Evolutionary conservation across 1,140 invertebrate genomes (phyloP), one percentile per base, ranked within the genome.

Genomic region (Drosophila fuyamai): DNA sequence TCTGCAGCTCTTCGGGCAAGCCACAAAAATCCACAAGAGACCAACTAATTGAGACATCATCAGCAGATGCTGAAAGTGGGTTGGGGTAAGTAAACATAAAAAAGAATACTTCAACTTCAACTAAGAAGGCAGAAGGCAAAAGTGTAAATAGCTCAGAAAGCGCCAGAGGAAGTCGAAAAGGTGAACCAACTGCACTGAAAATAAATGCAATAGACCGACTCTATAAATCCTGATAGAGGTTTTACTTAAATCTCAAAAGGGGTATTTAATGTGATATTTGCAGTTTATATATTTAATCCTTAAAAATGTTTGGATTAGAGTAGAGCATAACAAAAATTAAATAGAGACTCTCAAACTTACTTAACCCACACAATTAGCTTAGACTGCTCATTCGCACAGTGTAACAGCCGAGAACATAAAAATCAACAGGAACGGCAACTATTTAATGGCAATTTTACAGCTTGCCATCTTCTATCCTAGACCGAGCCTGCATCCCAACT

Each of bases 391-490:
- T 51, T 60, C 3, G 10, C 36, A 36, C 8, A 66, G 47, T 66
- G 65, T 46, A 40, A 36, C 8, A n/a, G 7, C 13, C 1, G 18
- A 53, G 14, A 32, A 59, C 83, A 89, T 89, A 83, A 88, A 76
- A 88, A 88, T 88, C 83, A 88, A 58, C 51, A 71, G 66, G 67
- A 71, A 56, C 51, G 68, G 83, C 84, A 89, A 88, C 83, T 89
- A 88, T 88, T 88, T 89, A 89, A 88, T 88, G 66, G 80, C 83
- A 79, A 83, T 88, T 88, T 88, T 88, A 88, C 79, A 79, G 73
- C 84, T 51, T 76, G 62, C 61, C 62, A 78, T 60, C 55, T 66
- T 63, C 38, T 27, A 18, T 57, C 59, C 57, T 54, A 35, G n/a
- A 10, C 32, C 32, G 47, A 27, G 53, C 1, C 54, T 51, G 29